These are phyloP conservation scores for Drosophila hydei DNA, from an alignment of 1,140 invertebrate genomes.

Conservation along the genomic window DNA sequence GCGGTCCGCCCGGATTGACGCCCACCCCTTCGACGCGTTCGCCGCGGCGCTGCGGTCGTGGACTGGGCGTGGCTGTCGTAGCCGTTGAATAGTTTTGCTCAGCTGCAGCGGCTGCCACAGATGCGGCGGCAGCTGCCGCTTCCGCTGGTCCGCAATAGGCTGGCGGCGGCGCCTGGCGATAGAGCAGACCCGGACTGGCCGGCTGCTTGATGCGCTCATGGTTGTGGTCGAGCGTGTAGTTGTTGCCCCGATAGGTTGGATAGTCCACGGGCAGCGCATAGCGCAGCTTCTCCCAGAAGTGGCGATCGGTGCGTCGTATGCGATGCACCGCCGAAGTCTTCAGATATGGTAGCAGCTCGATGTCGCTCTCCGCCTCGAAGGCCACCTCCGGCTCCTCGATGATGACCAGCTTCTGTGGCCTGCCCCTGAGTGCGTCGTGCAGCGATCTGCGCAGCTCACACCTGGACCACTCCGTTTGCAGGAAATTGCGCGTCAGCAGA, in stretches of 20 bases:
- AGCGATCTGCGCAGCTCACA: slow-evolving; percentile 92
- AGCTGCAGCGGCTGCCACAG: slow-evolving; percentile 24
- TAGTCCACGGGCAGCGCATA: slow-evolving; percentile 92
- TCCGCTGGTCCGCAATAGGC: slow-evolving; percentile 84
- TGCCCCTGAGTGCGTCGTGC: slow-evolving; percentile 92
- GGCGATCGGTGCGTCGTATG: slow-evolving; percentile 93
- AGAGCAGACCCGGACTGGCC: slow-evolving; percentile 84
- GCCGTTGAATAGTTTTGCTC: slow-evolving; percentile 87
- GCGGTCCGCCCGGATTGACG: slow-evolving; percentile 22
- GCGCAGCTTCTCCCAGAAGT: slow-evolving; percentile 95
- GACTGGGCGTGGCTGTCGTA: slow-evolving; percentile 87
- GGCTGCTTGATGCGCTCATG: slow-evolving; percentile 86
- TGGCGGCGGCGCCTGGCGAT: slow-evolving; percentile 82
- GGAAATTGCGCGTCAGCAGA: slow-evolving; percentile 91
- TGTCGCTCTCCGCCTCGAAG: slow-evolving; percentile 91
- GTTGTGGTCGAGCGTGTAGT: slow-evolving; percentile 86
- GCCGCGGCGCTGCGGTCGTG: slow-evolving; percentile 86
- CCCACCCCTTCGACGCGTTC: slow-evolving; percentile 58
- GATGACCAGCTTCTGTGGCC: slow-evolving; percentile 92
- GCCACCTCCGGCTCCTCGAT: slow-evolving; percentile 91
- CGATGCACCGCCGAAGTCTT: slow-evolving; percentile 93
- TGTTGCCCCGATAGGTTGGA: slow-evolving; percentile 86
- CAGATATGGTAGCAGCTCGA: slow-evolving; percentile 93
- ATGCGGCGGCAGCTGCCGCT: slow-evolving; percentile 41
- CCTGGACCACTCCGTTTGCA: slow-evolving; percentile 93